A percentile compares a stretch with the other conserved stretches of the same genome.
Evolutionary conservation across 1,140 invertebrate species (phyloP).

Genomic region (Ditylenchus dipsaci): DNA sequence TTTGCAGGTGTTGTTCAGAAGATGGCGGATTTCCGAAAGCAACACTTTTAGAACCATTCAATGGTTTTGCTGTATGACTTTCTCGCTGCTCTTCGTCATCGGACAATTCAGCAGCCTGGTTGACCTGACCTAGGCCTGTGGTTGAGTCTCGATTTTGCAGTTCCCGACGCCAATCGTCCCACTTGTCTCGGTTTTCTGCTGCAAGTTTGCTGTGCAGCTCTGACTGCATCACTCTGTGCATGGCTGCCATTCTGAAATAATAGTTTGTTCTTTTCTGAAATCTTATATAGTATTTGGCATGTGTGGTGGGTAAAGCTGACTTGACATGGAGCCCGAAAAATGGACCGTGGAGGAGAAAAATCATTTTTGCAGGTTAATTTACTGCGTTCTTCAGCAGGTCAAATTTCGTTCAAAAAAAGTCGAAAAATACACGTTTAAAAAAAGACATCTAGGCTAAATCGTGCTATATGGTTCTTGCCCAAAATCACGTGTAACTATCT

Average conservation of each 20-base stretch:
- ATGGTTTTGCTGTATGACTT: neutral
- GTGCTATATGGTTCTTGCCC: no score
- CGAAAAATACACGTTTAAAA: no score
- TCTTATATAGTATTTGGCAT: no score
- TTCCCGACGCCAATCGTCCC: slow-evolving; percentile 20
- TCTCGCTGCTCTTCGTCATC: neutral
- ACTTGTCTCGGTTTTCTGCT: slow-evolving; percentile 23
- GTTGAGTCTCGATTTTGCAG: slow-evolving; percentile 2
- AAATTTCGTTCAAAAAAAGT: no score
- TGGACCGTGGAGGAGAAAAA: neutral
- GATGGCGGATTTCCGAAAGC: neutral
- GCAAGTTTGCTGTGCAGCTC: slow-evolving; percentile 18
- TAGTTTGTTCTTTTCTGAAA: no score
- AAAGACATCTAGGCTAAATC: no score
- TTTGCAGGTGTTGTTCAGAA: neutral
- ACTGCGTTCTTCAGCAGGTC: no score
- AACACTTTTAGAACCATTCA: neutral
- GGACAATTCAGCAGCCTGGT: neutral
- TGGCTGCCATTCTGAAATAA: slow-evolving; percentile 24
- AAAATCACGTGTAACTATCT: no score
- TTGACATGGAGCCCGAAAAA: neutral
- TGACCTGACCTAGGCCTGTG: neutral
- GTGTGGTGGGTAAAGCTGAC: neutral
- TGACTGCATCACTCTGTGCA: slow-evolving; percentile 32
- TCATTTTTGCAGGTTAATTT: no score